A percentile compares a stretch with the other conserved stretches of the same genome.
Conservation (phyloP, 2,797 vertebrate genomes). For the Hoplostethus mediterraneus region DNA sequence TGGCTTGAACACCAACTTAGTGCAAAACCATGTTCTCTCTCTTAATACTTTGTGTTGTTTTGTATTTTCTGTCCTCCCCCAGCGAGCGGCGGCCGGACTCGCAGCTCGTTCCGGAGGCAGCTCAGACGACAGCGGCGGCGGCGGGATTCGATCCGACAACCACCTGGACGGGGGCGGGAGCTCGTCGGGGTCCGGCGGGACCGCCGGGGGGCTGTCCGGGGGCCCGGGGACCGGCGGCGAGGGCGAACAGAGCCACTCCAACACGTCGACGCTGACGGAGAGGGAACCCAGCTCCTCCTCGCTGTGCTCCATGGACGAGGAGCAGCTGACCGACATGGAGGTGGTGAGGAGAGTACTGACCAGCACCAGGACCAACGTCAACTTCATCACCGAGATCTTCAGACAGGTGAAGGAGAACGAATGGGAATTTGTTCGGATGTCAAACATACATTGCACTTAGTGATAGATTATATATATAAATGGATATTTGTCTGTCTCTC, state of each 20-base stretch:
- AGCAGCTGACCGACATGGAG: constrained; percentile 92
- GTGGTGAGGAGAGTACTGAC: constrained; percentile 94
- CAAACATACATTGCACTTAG: too few species aligned
- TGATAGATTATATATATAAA: background rate
- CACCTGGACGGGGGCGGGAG: constrained; percentile 67
- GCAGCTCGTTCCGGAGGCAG: constrained; percentile 85
- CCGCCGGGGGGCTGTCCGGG: constrained; percentile 85
- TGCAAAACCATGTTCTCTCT: constrained; percentile 58
- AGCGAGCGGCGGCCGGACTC: constrained; percentile 96
- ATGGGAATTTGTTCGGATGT: too few species aligned
- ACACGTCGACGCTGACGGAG: constrained; percentile 97
- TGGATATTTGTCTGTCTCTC: background rate
- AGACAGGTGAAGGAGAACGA: constrained; percentile 88
- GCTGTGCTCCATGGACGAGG: constrained; percentile 97
- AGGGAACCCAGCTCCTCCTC: constrained; percentile 98
- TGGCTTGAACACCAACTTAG: too few species aligned
- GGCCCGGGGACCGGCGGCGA: constrained; percentile 83
- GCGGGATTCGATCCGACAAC: constrained; percentile 77
- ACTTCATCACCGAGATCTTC: constrained; percentile 99
- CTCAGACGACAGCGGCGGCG: constrained; percentile 80
- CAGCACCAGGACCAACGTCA: constrained; percentile 94
- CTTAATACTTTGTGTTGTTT: background rate
- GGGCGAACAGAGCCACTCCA: constrained; percentile 96
- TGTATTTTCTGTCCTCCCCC: constrained; percentile 30
- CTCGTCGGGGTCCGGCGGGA: constrained; percentile 53